Base-by-base conservation (phyloP, 2,888 invertebrate species). In the Calameuta pallipes region DNA sequence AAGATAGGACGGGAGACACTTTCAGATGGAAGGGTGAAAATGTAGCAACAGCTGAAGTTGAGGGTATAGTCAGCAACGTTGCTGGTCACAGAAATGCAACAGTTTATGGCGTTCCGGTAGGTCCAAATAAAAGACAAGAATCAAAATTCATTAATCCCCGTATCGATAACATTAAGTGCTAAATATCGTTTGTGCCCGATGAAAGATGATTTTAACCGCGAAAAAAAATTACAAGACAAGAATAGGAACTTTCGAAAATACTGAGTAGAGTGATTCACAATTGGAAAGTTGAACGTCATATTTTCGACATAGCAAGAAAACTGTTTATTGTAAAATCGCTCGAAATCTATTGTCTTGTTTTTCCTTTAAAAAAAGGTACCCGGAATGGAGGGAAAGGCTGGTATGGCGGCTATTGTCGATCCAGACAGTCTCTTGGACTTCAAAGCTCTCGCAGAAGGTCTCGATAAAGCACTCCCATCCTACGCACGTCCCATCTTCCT, bases 51-150 rank as follows among this genome's bases (percentile, higher is more conserved):
- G 92, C 93, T 11, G 95, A 95, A 90, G 94, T 95, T 1, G 95
- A 95, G 88, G 93, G 93, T 31, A 92, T 94, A 23, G 92, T 95
- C 75, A 94, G 93, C 83, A 93, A 93, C 79, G 91, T 93, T 4
- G 87, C 87, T n/a, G 88, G 88, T 75, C 95, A 97, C 86, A 95
- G 96, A 86, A 98, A 98, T 90, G 96, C 96, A 12, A 96, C 97
- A 12, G 98, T 98, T 23, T 99, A 98, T 89, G 99, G 99, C 31
- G 98, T 99, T 15, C 95, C 97, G 93, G 95, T 97, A 83, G 85
- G 90, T 93, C 11, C 4, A 31, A 33, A 71, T 71, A 71, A 71
- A 15, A 30, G 6, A 70, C 11, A 31, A 70, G 11, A 70, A 12
- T 33, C 13, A 12, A 34, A 71, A 31, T 34, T 31, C 56, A 56